Conservation (phyloP, 2,797 vertebrate species). For the Lepus oiostolus region DNA sequence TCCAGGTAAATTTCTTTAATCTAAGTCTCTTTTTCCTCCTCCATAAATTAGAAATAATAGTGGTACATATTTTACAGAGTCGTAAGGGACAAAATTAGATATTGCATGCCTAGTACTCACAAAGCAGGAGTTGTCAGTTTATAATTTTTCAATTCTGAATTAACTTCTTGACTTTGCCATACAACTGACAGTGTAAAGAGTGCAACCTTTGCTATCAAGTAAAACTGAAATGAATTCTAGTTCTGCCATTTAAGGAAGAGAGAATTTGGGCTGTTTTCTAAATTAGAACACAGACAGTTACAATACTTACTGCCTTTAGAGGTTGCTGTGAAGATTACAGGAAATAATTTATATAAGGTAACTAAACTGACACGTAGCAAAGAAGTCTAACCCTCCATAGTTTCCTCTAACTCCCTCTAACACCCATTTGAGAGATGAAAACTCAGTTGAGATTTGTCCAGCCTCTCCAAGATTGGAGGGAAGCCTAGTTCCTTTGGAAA, state of each 20-base stretch:
- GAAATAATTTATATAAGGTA: background rate
- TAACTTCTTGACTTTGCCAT: background rate
- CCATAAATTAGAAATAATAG: background rate
- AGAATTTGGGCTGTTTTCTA: background rate
- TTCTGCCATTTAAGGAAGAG: conserved; percentile 5
- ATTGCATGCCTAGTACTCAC: background rate
- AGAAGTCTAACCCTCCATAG: background rate
- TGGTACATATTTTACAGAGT: background rate
- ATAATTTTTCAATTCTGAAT: background rate
- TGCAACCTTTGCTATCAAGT: background rate
- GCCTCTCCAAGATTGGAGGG: background rate
- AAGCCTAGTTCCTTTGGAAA: background rate
- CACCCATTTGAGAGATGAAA: background rate
- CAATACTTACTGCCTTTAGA: background rate
- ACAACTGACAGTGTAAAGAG: background rate
- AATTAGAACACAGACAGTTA: background rate
- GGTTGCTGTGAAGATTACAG: background rate
- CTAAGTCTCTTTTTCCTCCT: background rate
- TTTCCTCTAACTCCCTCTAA: background rate
- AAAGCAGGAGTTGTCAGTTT: background rate
- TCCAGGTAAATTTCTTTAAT: background rate
- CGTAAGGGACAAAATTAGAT: background rate
- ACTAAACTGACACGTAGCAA: background rate
- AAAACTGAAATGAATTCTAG: background rate
- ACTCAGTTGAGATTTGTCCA: background rate